Evolutionary conservation across 2,797 vertebrate genomes (phyloP).

Genomic region (Oreortyx pictus): DNA sequence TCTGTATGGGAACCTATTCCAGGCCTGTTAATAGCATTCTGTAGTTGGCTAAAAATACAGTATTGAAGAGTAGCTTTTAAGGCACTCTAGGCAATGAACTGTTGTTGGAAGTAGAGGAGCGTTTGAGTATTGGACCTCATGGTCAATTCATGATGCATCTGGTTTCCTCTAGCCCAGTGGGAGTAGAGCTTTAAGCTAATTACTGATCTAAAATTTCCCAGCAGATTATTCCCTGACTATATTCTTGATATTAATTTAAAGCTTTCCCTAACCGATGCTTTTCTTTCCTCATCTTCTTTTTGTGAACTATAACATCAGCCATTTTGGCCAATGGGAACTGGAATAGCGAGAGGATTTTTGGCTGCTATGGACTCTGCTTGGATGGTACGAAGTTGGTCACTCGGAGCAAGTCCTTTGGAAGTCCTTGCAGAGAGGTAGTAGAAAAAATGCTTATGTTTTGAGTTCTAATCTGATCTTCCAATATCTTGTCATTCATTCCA

Average conservation of each 20-base stretch:
- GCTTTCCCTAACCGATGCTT: background rate
- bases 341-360: conserved; percentile 96
- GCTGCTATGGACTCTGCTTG: conserved; percentile 97
- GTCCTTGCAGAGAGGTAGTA: conserved; percentile 95
- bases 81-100: background rate
- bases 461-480: background rate
- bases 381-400: conserved; percentile 98
- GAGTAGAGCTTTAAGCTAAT: conserved; percentile 4
- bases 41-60: background rate
- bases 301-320: conserved; percentile 76
- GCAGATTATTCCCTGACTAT: background rate
- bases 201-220: conserved; percentile 24
- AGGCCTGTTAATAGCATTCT: conserved; percentile 10
- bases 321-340: conserved; percentile 99
- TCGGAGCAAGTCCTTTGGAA: conserved; percentile 89
- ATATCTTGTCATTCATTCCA: background rate
- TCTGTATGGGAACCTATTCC: background rate
- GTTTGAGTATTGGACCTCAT: background rate
- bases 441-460: background rate
- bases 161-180: background rate
- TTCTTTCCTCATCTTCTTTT: background rate
- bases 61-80: background rate
- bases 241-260: background rate
- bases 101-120: background rate
- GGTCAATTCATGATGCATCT: background rate